A percentile compares a stretch with the other conserved stretches of the same genome.
phyloP scores from a whole-genome alignment of 1,140 invertebrate genomes.

The Acromyrmex charruanus region DNA sequence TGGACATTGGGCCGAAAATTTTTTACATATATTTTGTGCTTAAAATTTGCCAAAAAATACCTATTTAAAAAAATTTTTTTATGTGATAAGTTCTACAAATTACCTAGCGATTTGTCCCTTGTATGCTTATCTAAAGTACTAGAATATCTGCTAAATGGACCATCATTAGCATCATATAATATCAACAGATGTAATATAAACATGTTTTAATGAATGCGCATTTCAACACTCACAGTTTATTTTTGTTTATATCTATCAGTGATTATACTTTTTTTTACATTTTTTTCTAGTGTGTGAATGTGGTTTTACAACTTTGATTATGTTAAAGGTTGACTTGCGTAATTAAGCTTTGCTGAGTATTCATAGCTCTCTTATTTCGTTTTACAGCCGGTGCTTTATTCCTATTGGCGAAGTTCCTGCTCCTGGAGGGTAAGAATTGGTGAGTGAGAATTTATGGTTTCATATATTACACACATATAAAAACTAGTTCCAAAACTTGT shows the following conservation, averaged over 20 bases:
- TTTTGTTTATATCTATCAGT: neutral
- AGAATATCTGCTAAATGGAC: neutral
- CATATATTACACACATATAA: too few species aligned
- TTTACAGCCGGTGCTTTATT: slow-evolving; percentile 93
- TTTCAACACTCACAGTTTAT: neutral
- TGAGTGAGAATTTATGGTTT: slow-evolving; percentile 81
- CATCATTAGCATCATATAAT: neutral
- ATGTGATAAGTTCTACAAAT: neutral
- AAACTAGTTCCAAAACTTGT: too few species aligned
- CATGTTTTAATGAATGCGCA: neutral
- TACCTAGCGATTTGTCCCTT: neutral
- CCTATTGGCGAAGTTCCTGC: slow-evolving; percentile 97
- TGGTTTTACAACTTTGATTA: slow-evolving; percentile 1
- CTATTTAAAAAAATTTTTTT: neutral
- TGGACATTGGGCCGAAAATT: neutral
- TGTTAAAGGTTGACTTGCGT: neutral
- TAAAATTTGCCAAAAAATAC: neutral
- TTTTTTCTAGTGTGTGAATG: neutral
- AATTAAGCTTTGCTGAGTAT: slow-evolving; percentile 1
- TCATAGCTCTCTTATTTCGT: slow-evolving; percentile 55
- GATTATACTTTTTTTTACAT: neutral
- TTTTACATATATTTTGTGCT: neutral
- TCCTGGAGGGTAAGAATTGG: slow-evolving; percentile 96
- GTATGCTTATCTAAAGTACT: neutral
- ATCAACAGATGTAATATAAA: neutral